phyloP scores from a whole-genome alignment of 23 tunicate species.

The Clavelina lepadiformis region DNA sequence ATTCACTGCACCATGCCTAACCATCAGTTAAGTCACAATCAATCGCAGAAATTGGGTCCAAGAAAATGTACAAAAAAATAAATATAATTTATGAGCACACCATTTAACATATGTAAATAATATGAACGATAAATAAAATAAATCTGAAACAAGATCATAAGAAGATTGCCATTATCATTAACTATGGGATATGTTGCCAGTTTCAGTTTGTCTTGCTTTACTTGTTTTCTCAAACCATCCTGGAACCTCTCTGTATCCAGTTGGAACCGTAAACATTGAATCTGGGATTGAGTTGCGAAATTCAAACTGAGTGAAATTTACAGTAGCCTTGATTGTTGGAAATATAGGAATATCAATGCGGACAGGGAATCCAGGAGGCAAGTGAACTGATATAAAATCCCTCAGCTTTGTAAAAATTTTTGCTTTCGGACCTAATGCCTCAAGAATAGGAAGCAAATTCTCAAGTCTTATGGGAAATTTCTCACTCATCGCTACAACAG shows the following conservation, averaged over 20 bases:
- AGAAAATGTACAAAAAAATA: no score
- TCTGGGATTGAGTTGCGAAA: slow-evolving; percentile 23
- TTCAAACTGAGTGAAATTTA: slow-evolving; percentile 71
- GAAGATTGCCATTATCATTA: no score
- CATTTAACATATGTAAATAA: no score
- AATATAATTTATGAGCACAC: no score
- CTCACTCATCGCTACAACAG: slow-evolving; percentile 53
- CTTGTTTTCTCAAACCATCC: slow-evolving; percentile 55
- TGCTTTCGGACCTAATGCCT: slow-evolving; percentile 76
- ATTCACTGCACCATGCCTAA: no score
- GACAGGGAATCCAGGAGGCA: slow-evolving; percentile 93
- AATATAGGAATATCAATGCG: slow-evolving; percentile 72
- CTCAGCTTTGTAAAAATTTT: slow-evolving; percentile 60
- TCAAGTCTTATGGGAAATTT: slow-evolving; percentile 76
- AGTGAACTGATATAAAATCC: slow-evolving; percentile 58
- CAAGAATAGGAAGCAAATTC: slow-evolving; percentile 68
- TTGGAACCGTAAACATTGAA: slow-evolving; percentile 59
- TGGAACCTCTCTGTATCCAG: slow-evolving; percentile 28
- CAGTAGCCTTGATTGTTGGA: slow-evolving; percentile 89
- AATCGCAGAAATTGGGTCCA: no score
- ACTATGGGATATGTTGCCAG: no score
- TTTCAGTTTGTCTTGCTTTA: no score
- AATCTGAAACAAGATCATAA: no score
- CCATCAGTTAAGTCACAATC: no score
- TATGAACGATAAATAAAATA: no score